Percentiles rank a stretch among this genome's conserved stretches.
These are phyloP conservation scores for Ictalurus furcatus DNA, from an alignment of 2,113 vertebrate species.

Conservation along the genomic window DNA sequence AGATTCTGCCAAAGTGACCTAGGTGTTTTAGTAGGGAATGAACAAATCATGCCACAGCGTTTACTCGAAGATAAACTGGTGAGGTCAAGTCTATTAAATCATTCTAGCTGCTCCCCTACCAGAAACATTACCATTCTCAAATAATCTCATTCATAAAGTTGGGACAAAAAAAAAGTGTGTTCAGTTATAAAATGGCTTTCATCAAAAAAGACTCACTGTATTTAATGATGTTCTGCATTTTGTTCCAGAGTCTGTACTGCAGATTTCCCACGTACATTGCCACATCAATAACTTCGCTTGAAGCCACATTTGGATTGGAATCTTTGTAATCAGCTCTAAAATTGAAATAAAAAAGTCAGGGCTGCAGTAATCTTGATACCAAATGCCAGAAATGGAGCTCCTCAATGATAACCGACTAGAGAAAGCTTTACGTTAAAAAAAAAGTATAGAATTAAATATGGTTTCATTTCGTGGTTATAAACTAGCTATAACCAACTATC, in stretches of 20 bases:
- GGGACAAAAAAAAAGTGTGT: not conserved
- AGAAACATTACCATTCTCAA: not conserved
- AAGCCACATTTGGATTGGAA: not conserved
- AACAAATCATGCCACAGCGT: not conserved
- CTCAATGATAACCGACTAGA: not conserved
- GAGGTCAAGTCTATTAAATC: not conserved
- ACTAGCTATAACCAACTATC: not conserved
- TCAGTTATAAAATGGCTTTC: not conserved
- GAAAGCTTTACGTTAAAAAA: not conserved
- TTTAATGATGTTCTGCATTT: slow-evolving; percentile 30
- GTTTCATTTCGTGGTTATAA: not conserved
- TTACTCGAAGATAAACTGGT: not conserved
- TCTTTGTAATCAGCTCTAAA: not conserved
- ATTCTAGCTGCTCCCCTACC: not conserved
- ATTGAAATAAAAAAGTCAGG: not conserved
- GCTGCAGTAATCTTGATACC: not conserved
- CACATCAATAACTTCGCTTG: slow-evolving; percentile 22
- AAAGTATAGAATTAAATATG: not conserved
- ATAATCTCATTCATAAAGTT: not conserved
- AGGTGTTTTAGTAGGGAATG: not conserved
- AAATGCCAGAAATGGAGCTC: not conserved
- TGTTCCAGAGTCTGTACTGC: slow-evolving; percentile 15
- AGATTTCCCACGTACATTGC: slow-evolving; percentile 27
- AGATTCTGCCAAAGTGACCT: too few relatives aligned
- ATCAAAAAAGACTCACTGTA: slow-evolving; percentile 6